Evolutionary conservation across 2,797 vertebrate species (phyloP).

Genomic region (Taeniopygia guttata): DNA sequence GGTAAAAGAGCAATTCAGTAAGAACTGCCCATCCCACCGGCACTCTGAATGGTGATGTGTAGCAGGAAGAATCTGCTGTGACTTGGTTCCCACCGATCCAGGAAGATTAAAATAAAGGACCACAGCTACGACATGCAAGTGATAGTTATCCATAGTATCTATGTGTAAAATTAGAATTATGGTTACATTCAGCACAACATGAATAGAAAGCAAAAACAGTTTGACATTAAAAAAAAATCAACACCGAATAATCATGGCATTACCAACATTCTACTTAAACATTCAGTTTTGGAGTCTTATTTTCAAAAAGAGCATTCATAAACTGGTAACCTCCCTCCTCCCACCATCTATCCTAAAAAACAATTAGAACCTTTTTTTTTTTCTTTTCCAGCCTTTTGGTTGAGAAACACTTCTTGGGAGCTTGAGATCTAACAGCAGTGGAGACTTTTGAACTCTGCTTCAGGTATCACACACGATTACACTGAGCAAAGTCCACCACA

Average conservation of each 20-base stretch:
- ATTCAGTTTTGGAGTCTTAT: neutral
- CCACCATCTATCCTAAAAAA: neutral
- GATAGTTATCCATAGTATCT: conserved; percentile 64
- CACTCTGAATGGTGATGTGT: conserved; percentile 42
- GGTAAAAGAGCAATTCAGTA: conserved; percentile 80
- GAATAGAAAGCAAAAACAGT: neutral
- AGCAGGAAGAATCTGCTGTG: neutral
- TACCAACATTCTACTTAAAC: neutral
- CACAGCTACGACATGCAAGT: conserved; percentile 17
- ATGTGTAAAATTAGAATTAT: neutral
- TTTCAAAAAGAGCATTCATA: neutral
- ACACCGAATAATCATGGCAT: neutral
- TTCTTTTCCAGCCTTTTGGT: neutral
- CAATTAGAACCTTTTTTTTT: neutral
- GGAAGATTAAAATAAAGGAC: conserved; percentile 28
- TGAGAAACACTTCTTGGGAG: neutral
- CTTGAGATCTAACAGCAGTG: neutral
- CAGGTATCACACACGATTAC: neutral
- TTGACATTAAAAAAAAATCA: neutral
- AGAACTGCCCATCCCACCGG: conserved; percentile 53
- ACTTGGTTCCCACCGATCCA: neutral
- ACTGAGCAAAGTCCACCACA: conserved; percentile 57
- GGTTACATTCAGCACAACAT: neutral
- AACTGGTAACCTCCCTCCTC: neutral
- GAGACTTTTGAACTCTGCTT: conserved; percentile 44